These are phyloP conservation scores for Zaprionus ornatus DNA, from an alignment of 1,140 invertebrate species.

Conservation along the genomic window DNA sequence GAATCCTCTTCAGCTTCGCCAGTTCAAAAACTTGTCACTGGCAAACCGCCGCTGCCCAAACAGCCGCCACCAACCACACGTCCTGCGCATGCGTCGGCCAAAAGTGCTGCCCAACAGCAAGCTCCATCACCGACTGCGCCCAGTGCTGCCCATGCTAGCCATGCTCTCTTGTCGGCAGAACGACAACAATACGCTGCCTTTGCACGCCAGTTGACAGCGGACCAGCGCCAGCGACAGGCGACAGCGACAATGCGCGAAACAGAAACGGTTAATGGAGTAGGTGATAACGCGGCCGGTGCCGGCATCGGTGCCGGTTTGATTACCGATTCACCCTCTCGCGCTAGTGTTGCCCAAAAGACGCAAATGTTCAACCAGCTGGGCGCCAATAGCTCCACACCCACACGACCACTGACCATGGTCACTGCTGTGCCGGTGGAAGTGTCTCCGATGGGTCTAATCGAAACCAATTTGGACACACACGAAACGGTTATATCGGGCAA, in stretches of 20 bases:
- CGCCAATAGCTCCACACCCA: conserved; percentile 5
- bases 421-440: conserved; percentile 64
- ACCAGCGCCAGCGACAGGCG: conserved; percentile 37
- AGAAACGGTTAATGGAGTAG: conserved; percentile 13
- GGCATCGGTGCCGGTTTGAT: conserved; percentile 9
- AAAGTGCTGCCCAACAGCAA: conserved; percentile 35
- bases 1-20: conserved; percentile 10
- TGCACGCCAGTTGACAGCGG: conserved; percentile 64
- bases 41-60: conserved; percentile 72
- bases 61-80: conserved; percentile 36
- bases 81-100: conserved; percentile 62
- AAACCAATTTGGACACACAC: conserved; percentile 93
- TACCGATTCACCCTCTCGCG: conserved; percentile 57
- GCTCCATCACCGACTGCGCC: conserved; percentile 35
- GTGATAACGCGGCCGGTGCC: neutral
- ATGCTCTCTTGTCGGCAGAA: conserved; percentile 61
- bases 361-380: conserved; percentile 69
- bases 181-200: conserved; percentile 64
- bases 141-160: conserved; percentile 31
- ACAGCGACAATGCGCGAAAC: conserved; percentile 24
- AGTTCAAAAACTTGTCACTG: conserved; percentile 68
- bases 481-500: conserved; percentile 86
- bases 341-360: conserved; percentile 63
- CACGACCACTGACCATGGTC: conserved; percentile 49
- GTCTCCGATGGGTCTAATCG: conserved; percentile 88